Evolutionary conservation across 2,888 invertebrate genomes (phyloP).

Genomic region (Cyclophora albipunctata): DNA sequence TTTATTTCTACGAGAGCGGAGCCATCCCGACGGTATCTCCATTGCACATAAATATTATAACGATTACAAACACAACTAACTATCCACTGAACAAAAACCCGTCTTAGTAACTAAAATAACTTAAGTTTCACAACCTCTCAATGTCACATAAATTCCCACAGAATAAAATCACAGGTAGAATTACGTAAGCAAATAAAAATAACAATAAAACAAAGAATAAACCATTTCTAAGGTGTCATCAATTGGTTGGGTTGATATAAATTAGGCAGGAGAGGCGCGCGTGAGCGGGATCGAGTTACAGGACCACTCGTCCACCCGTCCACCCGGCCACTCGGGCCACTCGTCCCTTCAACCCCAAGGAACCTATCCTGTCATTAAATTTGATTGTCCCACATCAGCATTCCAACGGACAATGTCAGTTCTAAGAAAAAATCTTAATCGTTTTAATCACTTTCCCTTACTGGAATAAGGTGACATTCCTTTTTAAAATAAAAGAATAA

Average conservation of each 20-base stretch:
- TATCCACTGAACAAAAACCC: too few relatives aligned
- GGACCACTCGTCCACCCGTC: slow-evolving; percentile 11
- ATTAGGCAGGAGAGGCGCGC: slow-evolving; percentile 37
- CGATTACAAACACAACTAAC: too few relatives aligned
- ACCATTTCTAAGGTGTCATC: slow-evolving; percentile 58
- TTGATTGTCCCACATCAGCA: slow-evolving; percentile 13
- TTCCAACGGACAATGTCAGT: slow-evolving; percentile 7
- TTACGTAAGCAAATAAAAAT: slow-evolving; percentile 29
- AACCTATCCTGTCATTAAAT: slow-evolving; percentile 33
- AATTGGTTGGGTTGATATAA: slow-evolving; percentile 60
- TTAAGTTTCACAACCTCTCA: too few relatives aligned
- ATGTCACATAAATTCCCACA: too few relatives aligned
- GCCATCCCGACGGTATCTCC: not conserved
- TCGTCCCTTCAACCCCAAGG: slow-evolving; percentile 19
- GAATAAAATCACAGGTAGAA: too few relatives aligned
- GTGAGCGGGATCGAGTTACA: slow-evolving; percentile 46
- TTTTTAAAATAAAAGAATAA: not conserved
- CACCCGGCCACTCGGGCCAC: not conserved
- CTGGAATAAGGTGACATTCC: not conserved
- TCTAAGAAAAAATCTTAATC: slow-evolving; percentile 13
- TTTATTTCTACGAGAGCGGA: slow-evolving; percentile 14
- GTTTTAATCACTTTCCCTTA: slow-evolving; percentile 15
- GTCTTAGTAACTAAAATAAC: too few relatives aligned
- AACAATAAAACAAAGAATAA: slow-evolving; percentile 53
- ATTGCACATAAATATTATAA: too few relatives aligned